Conservation (phyloP, 2,797 vertebrate species). For the Silurus aristotelis region DNA sequence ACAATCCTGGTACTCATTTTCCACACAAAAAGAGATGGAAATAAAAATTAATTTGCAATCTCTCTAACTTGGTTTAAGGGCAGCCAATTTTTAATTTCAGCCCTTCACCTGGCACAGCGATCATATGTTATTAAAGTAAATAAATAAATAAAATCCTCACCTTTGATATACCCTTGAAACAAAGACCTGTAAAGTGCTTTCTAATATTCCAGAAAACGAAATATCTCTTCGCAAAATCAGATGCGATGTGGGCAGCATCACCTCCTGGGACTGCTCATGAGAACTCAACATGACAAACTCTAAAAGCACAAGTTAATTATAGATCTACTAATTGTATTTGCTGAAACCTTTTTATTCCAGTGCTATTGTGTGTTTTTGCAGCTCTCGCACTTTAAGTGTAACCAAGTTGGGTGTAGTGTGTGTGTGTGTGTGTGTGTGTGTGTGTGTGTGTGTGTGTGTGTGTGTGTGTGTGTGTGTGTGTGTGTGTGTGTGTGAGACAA, state of each 20-base stretch:
- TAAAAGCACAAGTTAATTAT: constrained; percentile 52
- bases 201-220: constrained; percentile 9
- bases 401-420: constrained; percentile 28
- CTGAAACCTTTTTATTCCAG: constrained; percentile 39
- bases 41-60: constrained; percentile 3
- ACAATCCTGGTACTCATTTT: background rate
- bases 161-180: constrained; percentile 9
- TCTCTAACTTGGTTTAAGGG: constrained; percentile 13
- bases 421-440: too few species aligned
- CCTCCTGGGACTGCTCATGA: constrained; percentile 40
- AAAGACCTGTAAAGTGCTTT: background rate
- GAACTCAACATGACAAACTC: constrained; percentile 52
- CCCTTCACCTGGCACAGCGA: constrained; percentile 5
- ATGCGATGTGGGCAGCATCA: constrained; percentile 14
- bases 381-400: constrained; percentile 52
- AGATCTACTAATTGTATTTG: constrained; percentile 66
- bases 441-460: too few species aligned
- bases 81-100: constrained; percentile 14
- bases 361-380: constrained; percentile 43
- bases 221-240: background rate
- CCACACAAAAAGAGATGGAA: constrained; percentile 9
- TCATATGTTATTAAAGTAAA: constrained; percentile 11
- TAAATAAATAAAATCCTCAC: constrained; percentile 7
- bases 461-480: too few species aligned
- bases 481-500: background rate